Percentiles rank a stretch among this genome's conserved stretches.
Evolutionary conservation across 1,140 invertebrate genomes (phyloP).

Genomic region (Octopus bimaculoides): DNA sequence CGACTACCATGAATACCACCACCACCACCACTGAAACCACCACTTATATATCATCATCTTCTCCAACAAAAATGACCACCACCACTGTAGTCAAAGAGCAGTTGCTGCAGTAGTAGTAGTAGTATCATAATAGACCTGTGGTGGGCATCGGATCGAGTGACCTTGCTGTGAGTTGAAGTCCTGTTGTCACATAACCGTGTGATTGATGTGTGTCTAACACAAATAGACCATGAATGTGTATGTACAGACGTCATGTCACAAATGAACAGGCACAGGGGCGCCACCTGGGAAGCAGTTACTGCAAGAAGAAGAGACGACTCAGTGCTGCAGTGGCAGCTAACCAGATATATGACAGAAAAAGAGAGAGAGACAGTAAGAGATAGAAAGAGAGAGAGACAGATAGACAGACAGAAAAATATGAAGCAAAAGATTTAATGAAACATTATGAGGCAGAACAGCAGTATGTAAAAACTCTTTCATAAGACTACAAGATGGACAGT

Average conservation of each 20-base stretch:
- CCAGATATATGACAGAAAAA: neutral
- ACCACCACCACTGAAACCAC: neutral
- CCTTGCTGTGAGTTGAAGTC: neutral
- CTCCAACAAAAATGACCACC: neutral
- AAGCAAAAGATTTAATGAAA: neutral
- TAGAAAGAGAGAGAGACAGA: neutral
- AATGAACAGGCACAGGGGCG: neutral
- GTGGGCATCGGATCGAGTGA: neutral
- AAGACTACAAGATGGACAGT: no score
- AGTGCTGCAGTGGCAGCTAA: neutral
- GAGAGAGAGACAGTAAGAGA: neutral
- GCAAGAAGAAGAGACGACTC: conserved; percentile 9
- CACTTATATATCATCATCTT: neutral
- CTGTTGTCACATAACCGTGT: neutral
- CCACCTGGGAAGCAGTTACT: conserved; percentile 2
- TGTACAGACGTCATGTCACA: conserved; percentile 5
- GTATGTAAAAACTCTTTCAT: no score
- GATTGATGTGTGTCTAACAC: neutral
- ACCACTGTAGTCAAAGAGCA: neutral
- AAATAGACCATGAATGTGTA: neutral
- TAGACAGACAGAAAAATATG: neutral
- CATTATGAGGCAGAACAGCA: no score
- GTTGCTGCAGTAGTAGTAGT: neutral
- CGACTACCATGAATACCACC: neutral
- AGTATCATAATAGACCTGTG: neutral